Evolutionary conservation across 1,140 invertebrate genomes (phyloP).

Genomic region (Cherax destructor): DNA sequence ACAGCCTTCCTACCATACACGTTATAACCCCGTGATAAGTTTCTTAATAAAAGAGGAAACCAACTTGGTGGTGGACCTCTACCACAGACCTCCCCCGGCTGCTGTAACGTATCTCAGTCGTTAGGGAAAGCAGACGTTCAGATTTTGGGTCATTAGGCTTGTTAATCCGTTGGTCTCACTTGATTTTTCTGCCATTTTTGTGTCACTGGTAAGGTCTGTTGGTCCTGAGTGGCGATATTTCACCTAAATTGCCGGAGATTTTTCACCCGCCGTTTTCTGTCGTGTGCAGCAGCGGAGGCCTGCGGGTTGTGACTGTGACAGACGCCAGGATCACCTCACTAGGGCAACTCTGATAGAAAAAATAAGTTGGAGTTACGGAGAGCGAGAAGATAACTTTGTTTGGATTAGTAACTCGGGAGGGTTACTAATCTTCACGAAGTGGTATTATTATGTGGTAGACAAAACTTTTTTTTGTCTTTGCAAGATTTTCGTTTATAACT

Average conservation of each 20-base stretch:
- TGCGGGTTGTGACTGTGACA: constrained; percentile 9
- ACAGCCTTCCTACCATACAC: no score
- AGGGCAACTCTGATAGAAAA: not conserved
- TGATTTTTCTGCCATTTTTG: constrained; percentile 44
- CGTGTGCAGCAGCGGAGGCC: constrained; percentile 12
- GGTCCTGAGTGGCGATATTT: constrained; percentile 42
- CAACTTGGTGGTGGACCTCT: not conserved
- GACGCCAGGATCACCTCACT: not conserved
- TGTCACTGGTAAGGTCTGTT: constrained; percentile 50
- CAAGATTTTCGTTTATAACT: no score
- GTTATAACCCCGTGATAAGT: not conserved
- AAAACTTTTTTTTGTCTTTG: no score
- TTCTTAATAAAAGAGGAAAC: constrained; percentile 22
- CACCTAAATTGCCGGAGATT: constrained; percentile 38
- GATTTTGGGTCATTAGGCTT: constrained; percentile 40
- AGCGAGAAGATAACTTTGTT: not conserved
- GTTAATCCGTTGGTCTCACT: constrained; percentile 44
- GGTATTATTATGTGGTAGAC: no score
- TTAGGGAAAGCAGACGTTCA: constrained; percentile 33
- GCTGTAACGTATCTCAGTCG: not conserved
- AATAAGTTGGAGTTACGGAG: not conserved
- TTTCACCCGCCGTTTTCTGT: constrained; percentile 46
- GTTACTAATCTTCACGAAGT: no score
- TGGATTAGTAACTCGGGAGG: no score
- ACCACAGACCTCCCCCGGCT: not conserved